Evolutionary conservation across 35 echinoderm and acorn worm species (phyloP).

Genomic region (Lytechinus pictus): DNA sequence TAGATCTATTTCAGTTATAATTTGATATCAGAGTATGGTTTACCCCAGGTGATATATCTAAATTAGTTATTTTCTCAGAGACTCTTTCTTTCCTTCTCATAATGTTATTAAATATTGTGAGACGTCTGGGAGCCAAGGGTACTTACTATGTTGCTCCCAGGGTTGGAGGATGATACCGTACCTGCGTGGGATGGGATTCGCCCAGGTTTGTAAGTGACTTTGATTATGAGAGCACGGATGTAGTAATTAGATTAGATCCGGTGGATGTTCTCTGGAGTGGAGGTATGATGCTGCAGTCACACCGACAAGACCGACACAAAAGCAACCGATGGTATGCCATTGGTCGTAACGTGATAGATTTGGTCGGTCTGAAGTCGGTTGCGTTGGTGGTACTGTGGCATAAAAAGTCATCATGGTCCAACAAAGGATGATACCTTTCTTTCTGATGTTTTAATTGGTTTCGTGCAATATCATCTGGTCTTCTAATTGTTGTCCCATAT

Average conservation of each 20-base stretch:
- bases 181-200: not conserved
- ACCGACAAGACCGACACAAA: too few relatives aligned
- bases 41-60: not conserved
- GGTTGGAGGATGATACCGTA: not conserved
- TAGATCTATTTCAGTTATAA: not conserved
- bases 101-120: conserved; percentile 5
- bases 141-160: not conserved
- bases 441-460: not conserved
- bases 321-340: too few relatives aligned
- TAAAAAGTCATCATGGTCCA: not conserved
- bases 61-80: not conserved
- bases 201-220: not conserved
- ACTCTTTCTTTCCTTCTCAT: not conserved
- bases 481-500: not conserved
- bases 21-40: not conserved
- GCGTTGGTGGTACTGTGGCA: too few relatives aligned
- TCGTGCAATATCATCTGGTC: not conserved
- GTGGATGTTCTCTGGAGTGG: not conserved
- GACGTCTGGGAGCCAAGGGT: not conserved
- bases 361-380: too few relatives aligned
- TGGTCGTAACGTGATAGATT: too few relatives aligned
- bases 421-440: not conserved
- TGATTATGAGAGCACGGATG: not conserved
- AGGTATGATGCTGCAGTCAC: not conserved
- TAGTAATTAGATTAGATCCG: not conserved